Evolutionary conservation across 35 echinoderm and acorn worm species (phyloP).

Genomic region (Lytechinus pictus): DNA sequence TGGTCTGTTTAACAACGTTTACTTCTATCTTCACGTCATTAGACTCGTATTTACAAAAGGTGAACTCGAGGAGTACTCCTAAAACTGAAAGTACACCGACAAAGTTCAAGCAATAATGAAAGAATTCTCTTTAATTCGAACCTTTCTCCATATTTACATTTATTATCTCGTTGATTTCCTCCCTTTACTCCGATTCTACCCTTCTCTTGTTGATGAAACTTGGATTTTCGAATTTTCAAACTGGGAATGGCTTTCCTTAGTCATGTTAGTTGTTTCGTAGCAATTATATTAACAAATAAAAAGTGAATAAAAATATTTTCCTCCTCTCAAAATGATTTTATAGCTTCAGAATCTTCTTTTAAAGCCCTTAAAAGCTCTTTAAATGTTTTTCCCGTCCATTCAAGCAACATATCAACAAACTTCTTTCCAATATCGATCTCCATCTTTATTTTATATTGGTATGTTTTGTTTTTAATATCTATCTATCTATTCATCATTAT

Average conservation of each 20-base stretch:
- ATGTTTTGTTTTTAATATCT: no score
- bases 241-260: not conserved
- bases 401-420: no score
- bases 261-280: not conserved
- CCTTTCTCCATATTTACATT: conserved; percentile 47
- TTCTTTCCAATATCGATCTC: no score
- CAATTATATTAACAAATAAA: not conserved
- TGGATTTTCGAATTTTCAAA: not conserved
- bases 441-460: no score
- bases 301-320: no score
- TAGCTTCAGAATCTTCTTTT: no score
- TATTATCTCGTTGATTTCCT: conserved; percentile 29
- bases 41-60: conserved; percentile 32
- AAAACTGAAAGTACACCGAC: conserved; percentile 50
- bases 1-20: conserved; percentile 42
- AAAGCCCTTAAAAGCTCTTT: no score
- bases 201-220: not conserved
- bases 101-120: conserved; percentile 48
- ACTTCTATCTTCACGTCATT: conserved; percentile 41
- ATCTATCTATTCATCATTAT: no score
- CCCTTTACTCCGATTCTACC: not conserved
- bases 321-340: no score
- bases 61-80: not conserved
- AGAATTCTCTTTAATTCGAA: conserved; percentile 38
- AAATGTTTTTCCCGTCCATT: no score